Conservation (phyloP, 2,113 vertebrate species). For the Gymnogyps californianus region DNA sequence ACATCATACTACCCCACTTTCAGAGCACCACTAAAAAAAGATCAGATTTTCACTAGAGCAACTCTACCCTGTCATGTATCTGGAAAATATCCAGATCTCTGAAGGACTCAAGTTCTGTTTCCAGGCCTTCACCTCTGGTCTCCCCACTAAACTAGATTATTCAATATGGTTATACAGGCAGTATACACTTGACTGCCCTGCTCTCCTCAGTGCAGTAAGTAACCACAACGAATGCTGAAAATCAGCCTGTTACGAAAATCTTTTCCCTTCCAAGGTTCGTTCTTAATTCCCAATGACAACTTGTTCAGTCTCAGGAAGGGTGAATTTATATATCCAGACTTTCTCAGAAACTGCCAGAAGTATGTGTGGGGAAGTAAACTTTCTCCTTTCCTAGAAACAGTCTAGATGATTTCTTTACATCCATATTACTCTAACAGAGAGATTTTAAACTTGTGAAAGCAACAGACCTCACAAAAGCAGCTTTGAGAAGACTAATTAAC, state of each 20-base stretch:
- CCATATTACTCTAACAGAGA: background rate
- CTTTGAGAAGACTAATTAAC: conserved; percentile 25
- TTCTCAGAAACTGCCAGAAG: background rate
- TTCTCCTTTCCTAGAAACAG: background rate
- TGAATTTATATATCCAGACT: background rate
- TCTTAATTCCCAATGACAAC: background rate
- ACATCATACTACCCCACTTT: background rate
- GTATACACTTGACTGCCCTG: background rate
- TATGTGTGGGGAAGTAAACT: background rate
- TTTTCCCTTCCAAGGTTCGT: background rate
- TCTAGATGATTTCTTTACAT: background rate
- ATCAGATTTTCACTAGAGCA: background rate
- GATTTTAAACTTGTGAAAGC: background rate
- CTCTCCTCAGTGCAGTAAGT: background rate
- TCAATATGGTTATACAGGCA: background rate
- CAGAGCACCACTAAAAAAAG: background rate
- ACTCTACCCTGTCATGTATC: background rate
- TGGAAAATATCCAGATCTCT: background rate
- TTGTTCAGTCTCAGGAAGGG: background rate
- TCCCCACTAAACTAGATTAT: background rate
- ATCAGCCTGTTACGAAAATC: background rate
- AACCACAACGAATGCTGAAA: background rate
- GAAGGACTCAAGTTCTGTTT: background rate
- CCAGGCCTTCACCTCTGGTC: background rate
- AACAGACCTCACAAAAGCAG: background rate